Conservation (phyloP, 1,140 invertebrate genomes). For the Lepidurus packardi region DNA sequence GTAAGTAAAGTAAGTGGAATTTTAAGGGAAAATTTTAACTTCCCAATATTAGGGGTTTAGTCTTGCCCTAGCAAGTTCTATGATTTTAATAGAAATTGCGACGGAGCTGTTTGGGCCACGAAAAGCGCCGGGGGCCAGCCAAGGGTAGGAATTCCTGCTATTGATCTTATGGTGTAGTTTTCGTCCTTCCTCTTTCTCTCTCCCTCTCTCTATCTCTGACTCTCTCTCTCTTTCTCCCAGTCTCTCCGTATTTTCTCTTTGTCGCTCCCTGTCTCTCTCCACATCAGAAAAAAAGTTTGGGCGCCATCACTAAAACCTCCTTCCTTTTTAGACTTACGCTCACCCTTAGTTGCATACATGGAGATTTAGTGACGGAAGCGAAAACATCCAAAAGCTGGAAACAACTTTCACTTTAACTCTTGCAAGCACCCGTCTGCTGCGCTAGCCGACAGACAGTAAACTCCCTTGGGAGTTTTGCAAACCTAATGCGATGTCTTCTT, state of each 20-base stretch:
- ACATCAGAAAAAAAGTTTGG: neutral
- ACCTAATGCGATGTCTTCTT: neutral
- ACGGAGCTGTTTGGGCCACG: neutral
- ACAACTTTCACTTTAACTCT: conserved; percentile 7
- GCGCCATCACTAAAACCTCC: conserved; percentile 13
- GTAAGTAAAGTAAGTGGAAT: too few species aligned
- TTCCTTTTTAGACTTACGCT: neutral
- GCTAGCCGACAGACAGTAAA: neutral
- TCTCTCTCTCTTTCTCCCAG: neutral
- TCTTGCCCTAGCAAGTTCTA: neutral
- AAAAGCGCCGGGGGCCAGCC: neutral
- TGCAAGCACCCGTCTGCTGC: neutral
- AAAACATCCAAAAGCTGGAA: conserved; percentile 5
- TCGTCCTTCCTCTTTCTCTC: neutral
- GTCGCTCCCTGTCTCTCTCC: neutral
- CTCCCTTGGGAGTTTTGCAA: neutral
- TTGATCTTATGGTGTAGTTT: conserved; percentile 5
- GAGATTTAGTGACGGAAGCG: neutral
- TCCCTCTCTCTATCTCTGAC: neutral
- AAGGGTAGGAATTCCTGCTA: conserved; percentile 15
- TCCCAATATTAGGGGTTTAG: neutral
- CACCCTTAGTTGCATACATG: conserved; percentile 1
- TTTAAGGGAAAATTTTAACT: too few species aligned
- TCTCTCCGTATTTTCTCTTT: neutral
- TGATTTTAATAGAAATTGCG: neutral